Base-by-base conservation (phyloP, 2,888 invertebrate species). In the Cataglyphis rosenhaueri region DNA sequence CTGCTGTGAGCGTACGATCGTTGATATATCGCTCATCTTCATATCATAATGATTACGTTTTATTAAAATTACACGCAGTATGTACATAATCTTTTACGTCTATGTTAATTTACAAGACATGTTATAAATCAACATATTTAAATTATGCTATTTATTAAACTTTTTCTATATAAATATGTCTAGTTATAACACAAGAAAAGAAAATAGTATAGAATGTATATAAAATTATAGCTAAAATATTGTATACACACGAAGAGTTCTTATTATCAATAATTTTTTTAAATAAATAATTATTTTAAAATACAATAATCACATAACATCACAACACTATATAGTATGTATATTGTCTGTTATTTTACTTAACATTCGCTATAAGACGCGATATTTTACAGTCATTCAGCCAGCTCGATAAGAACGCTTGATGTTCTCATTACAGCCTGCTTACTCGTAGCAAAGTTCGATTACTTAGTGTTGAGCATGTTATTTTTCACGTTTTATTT, bases 401-500 rank as follows among this genome's bases (percentile, higher is more conserved):
- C 73, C 83, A 85, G 87, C 89, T 86, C 85, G 74, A 85, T 84
- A 83, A 81, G 71, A 86, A 82, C 85, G 88, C 89, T 89, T 89
- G 81, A 79, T 89, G 83, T 85, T 85, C 86, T 79, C 71, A 55
- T 85, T 85, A 79, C 73, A 85, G 79, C 83, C 84, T 89, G 85
- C 85, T 86, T 89, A 87, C 85, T 82, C 83, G 89, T 89, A 89
- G 90, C 65, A 35, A 65, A 81, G 82, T 75, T 89, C 82, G 79
- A 89, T 83, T 73, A 84, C 64, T 87, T 84, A 83, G 85, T 88
- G 79, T 82, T 81, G 64, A 88, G 89, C 89, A 89, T 89, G 89
- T 82, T 82, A 85, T 87, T 87, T 82, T 81, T 79, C 65, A 85
- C 70, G 68, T 84, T 61, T 81, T 66, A 70, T 32, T 84, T 66